Percentiles rank a stretch among this genome's conserved stretches.
These are phyloP conservation scores for Baccha elongata DNA, from an alignment of 2,888 invertebrate species.

Conservation along the genomic window DNA sequence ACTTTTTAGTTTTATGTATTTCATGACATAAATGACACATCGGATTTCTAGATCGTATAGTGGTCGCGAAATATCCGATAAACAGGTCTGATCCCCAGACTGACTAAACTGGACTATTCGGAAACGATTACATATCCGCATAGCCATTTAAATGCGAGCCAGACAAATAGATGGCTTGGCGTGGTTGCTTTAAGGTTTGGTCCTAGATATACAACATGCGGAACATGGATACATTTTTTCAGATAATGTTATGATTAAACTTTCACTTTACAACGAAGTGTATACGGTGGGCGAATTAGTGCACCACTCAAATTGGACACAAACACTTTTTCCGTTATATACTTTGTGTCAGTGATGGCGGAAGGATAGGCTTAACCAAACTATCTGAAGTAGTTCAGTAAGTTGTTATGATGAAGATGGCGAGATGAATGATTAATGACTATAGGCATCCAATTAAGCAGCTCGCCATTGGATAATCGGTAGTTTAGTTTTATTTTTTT, in stretches of 20 bases:
- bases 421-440: slow-evolving; percentile 58
- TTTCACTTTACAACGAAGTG: slow-evolving; percentile 35
- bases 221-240: slow-evolving; percentile 23
- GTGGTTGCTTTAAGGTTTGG: slow-evolving; percentile 39
- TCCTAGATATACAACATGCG: slow-evolving; percentile 47
- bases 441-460: slow-evolving; percentile 42
- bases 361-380: slow-evolving; percentile 28
- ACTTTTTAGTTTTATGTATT: slow-evolving; percentile 21
- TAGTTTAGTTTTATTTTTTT: background rate
- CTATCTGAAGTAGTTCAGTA: slow-evolving; percentile 51
- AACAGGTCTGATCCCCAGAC: background rate
- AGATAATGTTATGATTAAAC: slow-evolving; percentile 22
- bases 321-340: slow-evolving; percentile 24
- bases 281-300: slow-evolving; percentile 3
- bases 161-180: too few relatives aligned
- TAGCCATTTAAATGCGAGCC: slow-evolving; percentile 5
- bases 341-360: slow-evolving; percentile 3
- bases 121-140: slow-evolving; percentile 27
- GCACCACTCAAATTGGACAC: slow-evolving; percentile 27
- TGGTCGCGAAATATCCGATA: slow-evolving; percentile 1
- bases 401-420: slow-evolving; percentile 51
- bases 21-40: slow-evolving; percentile 28
- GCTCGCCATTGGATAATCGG: slow-evolving; percentile 33
- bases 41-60: slow-evolving; percentile 6
- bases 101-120: slow-evolving; percentile 29